These are phyloP conservation scores for Stomorhina lunata DNA, from an alignment of 2,888 invertebrate species.

Conservation along the genomic window DNA sequence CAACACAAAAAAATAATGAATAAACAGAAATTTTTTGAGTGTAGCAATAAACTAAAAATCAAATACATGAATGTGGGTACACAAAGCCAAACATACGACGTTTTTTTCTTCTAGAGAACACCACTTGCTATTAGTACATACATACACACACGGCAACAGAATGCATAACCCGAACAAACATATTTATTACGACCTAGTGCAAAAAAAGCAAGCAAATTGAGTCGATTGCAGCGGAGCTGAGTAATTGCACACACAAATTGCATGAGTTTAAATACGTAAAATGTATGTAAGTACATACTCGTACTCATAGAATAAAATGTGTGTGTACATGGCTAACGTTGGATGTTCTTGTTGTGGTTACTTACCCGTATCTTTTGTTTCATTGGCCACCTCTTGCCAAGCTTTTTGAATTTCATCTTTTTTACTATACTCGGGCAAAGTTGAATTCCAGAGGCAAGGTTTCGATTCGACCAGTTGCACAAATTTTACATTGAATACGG, in stretches of 20 bases:
- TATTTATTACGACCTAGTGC: conserved; percentile 14
- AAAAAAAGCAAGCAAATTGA: conserved; percentile 26
- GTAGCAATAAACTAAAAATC: conserved; percentile 36
- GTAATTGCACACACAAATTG: conserved; percentile 38
- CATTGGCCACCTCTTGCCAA: conserved; percentile 77
- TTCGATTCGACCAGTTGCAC: conserved; percentile 76
- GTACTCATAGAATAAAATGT: conserved; percentile 22
- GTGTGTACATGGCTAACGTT: conserved; percentile 9
- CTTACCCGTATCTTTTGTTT: conserved; percentile 77
- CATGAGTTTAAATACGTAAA: background rate
- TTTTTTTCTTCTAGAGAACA: background rate
- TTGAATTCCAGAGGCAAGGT: conserved; percentile 76
- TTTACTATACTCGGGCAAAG: conserved; percentile 77
- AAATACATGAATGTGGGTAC: background rate
- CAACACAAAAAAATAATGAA: too few species aligned
- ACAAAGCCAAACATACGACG: background rate
- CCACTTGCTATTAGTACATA: background rate
- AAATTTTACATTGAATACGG: conserved; percentile 77
- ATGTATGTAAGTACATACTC: background rate
- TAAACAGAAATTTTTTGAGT: background rate
- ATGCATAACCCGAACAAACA: conserved; percentile 13
- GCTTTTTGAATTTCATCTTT: conserved; percentile 77
- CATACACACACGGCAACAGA: background rate
- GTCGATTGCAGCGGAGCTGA: conserved; percentile 46
- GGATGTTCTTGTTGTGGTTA: conserved; percentile 43